Conservation (phyloP, 2,113 vertebrate species). For the Microtus pennsylvanicus region DNA sequence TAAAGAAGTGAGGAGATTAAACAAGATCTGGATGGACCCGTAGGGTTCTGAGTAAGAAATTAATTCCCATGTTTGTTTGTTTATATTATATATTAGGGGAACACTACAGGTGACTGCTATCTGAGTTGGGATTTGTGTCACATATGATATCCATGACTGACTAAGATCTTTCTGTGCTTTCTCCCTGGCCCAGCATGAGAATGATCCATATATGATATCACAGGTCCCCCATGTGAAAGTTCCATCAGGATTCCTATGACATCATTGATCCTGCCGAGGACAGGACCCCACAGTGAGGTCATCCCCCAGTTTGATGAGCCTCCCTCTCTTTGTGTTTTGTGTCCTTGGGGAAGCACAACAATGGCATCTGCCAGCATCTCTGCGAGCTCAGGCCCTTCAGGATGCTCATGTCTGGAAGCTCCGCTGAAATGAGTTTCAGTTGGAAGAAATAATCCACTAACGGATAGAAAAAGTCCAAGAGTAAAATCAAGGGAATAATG, state of each 20-base stretch:
- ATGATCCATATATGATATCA: rapidly evolving
- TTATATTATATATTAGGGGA: too few relatives aligned
- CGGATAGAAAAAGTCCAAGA: background rate
- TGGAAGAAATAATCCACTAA: rapidly evolving
- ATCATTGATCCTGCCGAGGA: background rate
- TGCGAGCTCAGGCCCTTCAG: background rate
- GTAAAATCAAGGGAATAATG: rapidly evolving
- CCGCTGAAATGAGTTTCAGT: background rate
- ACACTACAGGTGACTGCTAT: rapidly evolving
- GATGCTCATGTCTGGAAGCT: background rate
- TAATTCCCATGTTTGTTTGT: background rate
- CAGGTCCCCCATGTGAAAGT: rapidly evolving
- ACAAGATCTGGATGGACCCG: too few relatives aligned
- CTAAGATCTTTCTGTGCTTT: background rate
- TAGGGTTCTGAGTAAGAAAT: rapidly evolving
- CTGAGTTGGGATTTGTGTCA: background rate
- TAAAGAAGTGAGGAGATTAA: background rate
- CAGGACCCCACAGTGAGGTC: background rate
- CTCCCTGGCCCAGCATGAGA: background rate
- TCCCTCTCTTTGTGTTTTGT: too few relatives aligned
- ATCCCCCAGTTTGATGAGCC: too few relatives aligned
- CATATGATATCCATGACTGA: background rate
- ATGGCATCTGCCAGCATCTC: too few relatives aligned
- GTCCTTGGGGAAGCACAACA: rapidly evolving
- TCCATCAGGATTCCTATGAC: too few relatives aligned